These are phyloP conservation scores for Smittia aterrima DNA, from an alignment of 2,888 invertebrate genomes.

Conservation along the genomic window DNA sequence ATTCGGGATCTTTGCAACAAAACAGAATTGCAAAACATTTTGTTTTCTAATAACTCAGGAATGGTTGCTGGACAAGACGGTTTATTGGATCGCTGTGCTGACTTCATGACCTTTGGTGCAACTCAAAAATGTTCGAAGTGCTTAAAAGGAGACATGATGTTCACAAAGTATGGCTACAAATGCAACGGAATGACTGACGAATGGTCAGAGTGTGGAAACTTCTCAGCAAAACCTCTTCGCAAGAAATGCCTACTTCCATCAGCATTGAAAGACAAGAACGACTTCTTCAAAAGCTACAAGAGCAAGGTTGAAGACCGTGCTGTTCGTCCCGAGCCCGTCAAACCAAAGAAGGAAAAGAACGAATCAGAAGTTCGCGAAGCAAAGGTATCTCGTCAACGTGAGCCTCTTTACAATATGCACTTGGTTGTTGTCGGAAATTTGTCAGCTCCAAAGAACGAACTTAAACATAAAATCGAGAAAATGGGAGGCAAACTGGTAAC, in stretches of 20 bases:
- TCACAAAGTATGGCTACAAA: conserved; percentile 73
- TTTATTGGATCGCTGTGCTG: conserved; percentile 71
- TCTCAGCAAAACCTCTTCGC: conserved; percentile 71
- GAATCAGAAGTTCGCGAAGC: conserved; percentile 46
- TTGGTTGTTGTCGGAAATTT: conserved; percentile 68
- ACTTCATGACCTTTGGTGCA: conserved; percentile 86
- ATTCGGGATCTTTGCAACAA: conserved; percentile 67
- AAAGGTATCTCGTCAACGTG: conserved; percentile 63
- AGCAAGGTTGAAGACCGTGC: conserved; percentile 59
- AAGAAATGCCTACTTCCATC: conserved; percentile 67
- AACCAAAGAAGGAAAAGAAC: conserved; percentile 38
- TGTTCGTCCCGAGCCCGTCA: conserved; percentile 51
- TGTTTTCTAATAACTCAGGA: conserved; percentile 71
- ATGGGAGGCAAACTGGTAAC: conserved; percentile 73
- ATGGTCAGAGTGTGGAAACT: conserved; percentile 83
- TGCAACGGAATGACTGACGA: conserved; percentile 82
- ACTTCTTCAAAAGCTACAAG: conserved; percentile 57
- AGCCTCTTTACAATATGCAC: conserved; percentile 73
- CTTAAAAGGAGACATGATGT: conserved; percentile 67
- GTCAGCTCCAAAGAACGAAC: conserved; percentile 58
- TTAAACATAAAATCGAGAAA: conserved; percentile 67
- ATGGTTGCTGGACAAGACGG: conserved; percentile 65
- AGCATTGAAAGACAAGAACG: conserved; percentile 57
- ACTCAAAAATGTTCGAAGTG: conserved; percentile 77
- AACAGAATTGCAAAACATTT: conserved; percentile 56